A percentile compares a stretch with the other conserved stretches of the same genome.
These are phyloP conservation scores for Parazoanthus darwini DNA, from an alignment of 92 coral and sea anemone species.

Conservation along the genomic window DNA sequence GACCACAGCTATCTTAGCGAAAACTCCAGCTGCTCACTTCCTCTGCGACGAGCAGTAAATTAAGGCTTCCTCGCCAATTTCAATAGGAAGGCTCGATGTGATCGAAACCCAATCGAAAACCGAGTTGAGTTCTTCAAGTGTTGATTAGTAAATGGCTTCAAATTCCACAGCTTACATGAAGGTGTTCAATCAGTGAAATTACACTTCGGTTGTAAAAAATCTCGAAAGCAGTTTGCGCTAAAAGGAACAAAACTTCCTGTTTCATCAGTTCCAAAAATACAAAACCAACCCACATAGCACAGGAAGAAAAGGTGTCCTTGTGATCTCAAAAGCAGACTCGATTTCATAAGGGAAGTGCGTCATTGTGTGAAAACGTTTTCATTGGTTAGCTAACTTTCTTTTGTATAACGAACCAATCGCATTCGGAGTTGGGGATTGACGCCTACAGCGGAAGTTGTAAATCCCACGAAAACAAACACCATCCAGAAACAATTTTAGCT, in stretches of 20 bases:
- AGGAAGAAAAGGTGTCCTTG: slow-evolving; percentile 24
- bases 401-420: slow-evolving; percentile 16
- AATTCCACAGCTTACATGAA: slow-evolving; percentile 4
- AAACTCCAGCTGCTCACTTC: slow-evolving; percentile 30
- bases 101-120: slow-evolving; percentile 1
- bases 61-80: neutral
- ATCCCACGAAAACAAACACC: slow-evolving; percentile 23
- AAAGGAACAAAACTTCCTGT: slow-evolving; percentile 43
- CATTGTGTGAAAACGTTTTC: neutral
- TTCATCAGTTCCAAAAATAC: slow-evolving; percentile 34
- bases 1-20: neutral
- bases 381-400: slow-evolving; percentile 8
- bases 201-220: slow-evolving; percentile 15
- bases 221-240: slow-evolving; percentile 22
- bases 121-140: slow-evolving; percentile 10
- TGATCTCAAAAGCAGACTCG: neutral
- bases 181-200: slow-evolving; percentile 28
- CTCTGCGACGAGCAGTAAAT: neutral
- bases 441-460: slow-evolving; percentile 36
- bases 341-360: slow-evolving; percentile 40
- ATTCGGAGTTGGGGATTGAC: neutral
- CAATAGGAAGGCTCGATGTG: neutral
- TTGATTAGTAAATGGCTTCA: slow-evolving; percentile 14
- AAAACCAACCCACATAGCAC: neutral
- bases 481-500: neutral